Conservation (phyloP, 2,113 vertebrate species). For the Erythrocercus mccallii region DNA sequence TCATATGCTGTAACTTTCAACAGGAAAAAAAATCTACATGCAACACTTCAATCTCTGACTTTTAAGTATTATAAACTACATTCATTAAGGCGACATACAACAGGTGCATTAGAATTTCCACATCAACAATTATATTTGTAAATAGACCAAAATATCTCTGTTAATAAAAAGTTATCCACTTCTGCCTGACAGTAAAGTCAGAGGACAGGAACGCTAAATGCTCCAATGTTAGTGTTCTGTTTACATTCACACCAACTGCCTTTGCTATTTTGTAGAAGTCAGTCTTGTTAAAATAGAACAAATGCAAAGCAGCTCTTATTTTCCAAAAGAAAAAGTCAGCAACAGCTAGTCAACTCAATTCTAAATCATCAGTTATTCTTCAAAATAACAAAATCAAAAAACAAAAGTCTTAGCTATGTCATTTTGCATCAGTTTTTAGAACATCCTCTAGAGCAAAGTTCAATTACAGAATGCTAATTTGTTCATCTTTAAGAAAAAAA, state of each 20-base stretch:
- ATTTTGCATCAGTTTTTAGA: background rate
- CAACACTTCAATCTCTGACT: background rate
- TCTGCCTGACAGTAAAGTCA: background rate
- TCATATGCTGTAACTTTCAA: background rate
- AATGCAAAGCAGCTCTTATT: conserved; percentile 59
- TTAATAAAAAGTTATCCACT: conserved; percentile 13
- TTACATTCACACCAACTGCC: conserved; percentile 46
- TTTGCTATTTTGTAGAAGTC: conserved; percentile 50
- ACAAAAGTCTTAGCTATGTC: background rate
- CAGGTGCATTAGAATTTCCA: conserved; percentile 35
- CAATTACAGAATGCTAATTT: background rate
- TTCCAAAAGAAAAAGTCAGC: background rate
- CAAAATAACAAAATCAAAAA: conserved; percentile 21
- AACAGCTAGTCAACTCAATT: conserved; percentile 6
- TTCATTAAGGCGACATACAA: background rate
- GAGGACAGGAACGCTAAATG: conserved; percentile 46
- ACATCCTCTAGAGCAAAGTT: conserved; percentile 4
- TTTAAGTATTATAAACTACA: background rate
- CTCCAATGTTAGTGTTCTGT: conserved; percentile 19
- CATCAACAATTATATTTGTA: background rate
- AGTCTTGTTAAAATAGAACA: conserved; percentile 47
- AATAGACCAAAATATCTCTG: conserved; percentile 15
- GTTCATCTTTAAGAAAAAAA: background rate
- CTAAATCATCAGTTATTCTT: conserved; percentile 18
- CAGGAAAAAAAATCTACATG: background rate